Evolutionary conservation across 2,797 vertebrate species (phyloP).

Genomic region (Amblyraja radiata): DNA sequence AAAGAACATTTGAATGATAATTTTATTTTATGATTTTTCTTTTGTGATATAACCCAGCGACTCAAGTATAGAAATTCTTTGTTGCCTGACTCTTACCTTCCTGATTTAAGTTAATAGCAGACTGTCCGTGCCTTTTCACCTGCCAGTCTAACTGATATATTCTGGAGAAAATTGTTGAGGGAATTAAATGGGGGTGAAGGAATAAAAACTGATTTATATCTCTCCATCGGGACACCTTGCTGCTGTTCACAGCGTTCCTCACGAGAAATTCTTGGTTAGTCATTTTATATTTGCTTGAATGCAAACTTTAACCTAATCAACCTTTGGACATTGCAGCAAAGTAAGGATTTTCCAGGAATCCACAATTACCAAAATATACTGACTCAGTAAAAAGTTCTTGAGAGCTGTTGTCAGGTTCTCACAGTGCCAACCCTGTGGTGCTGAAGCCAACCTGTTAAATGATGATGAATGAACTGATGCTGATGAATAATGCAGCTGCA

Average conservation of each 20-base stretch:
- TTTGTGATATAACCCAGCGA: too few species aligned
- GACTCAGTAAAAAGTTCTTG: background rate
- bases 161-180: background rate
- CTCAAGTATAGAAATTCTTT: too few species aligned
- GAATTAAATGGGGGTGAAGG: background rate
- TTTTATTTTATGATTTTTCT: too few species aligned
- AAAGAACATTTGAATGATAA: background rate
- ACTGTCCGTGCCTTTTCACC: background rate
- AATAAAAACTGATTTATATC: background rate
- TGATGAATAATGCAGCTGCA: background rate
- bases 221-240: background rate
- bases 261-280: background rate
- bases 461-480: background rate
- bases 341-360: background rate
- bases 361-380: background rate
- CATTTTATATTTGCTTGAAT: background rate
- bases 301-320: background rate
- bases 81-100: background rate
- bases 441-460: background rate
- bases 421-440: background rate
- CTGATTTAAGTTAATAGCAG: background rate
- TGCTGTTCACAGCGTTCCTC: background rate
- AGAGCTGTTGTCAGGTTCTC: background rate
- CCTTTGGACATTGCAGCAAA: background rate
- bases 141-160: background rate